A percentile compares a stretch with the other conserved stretches of the same genome.
Conservation (phyloP, 2,113 vertebrate genomes). For the Dicrurus megarhynchus region DNA sequence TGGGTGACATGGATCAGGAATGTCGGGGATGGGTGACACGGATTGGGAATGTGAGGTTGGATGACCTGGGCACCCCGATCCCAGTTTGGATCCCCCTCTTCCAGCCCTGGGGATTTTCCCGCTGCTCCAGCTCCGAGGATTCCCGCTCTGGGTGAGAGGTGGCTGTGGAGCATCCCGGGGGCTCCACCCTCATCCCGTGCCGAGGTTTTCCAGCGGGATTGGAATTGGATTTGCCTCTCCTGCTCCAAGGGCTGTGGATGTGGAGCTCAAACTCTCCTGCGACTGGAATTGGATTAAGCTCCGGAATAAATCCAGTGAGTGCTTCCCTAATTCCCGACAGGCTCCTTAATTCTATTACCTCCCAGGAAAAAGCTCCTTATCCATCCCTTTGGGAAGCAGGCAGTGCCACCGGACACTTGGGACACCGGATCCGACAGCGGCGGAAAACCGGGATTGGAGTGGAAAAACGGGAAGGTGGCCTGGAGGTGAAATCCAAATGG, state of each 20-base stretch:
- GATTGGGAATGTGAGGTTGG: background rate
- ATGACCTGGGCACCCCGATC: background rate
- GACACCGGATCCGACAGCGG: rapidly evolving
- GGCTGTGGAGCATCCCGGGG: background rate
- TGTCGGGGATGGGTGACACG: too few relatives aligned
- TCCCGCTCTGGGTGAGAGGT: rapidly evolving
- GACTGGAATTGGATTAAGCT: background rate
- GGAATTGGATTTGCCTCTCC: background rate
- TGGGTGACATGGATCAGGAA: background rate
- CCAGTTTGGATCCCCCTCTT: background rate
- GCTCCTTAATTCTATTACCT: background rate
- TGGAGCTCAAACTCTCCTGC: rapidly evolving
- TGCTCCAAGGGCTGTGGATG: background rate
- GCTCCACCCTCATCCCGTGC: rapidly evolving
- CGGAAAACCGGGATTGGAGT: background rate
- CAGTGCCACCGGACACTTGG: rapidly evolving
- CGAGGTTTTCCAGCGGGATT: background rate
- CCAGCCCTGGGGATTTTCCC: background rate
- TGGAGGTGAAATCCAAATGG: background rate
- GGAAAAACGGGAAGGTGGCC: rapidly evolving
- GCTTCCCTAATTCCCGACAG: background rate
- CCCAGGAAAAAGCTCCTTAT: background rate
- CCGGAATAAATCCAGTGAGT: background rate
- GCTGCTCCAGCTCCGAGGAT: rapidly evolving
- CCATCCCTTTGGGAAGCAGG: background rate